Evolutionary conservation across 1,140 invertebrate species (phyloP), one percentile per base, ranked within the genome.

Genomic region (Pentalonia nigronervosa): DNA sequence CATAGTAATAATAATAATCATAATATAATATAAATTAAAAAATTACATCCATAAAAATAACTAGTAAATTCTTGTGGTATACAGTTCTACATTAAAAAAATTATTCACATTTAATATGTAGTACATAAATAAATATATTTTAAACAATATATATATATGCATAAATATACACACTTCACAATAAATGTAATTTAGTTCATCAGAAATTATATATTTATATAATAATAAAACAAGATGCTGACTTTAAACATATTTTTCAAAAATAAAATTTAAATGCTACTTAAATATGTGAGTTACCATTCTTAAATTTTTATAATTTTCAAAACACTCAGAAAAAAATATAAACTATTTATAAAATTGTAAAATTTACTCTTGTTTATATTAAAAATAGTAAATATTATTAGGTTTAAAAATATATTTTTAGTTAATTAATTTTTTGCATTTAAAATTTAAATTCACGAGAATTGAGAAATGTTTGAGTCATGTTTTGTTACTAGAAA

Each of bases 41-140:
- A 91, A 91, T 67, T 91, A 76, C 21, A 92, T 83, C 1, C 91
- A 83, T 92, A 92, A 92, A 92, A 92, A 83, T 92, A 92, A 48
- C 90, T 91, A 91, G 47, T 81, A 92, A 36, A 83, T 92, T 91
- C n/a, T 92, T 92, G 45, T 92, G 91, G 91, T 92, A 81, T 92
- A 92, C 91, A 92, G 67, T 81, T 83, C 91, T 92, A 92, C 67
- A 81, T 92, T 76, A 67, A 92, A 92, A n/a, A 92, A 92, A 48
- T 83, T 81, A 81, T 92, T 92, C 76, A 92, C 47, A 92, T 83
- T 60, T 48, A 47, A 47, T 91, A 25, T 67, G 60, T 67, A 76
- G 25, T 88, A 56, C 14, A 53, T 89, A 89, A 89, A 89, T 89
- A 89, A 89, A 89, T 89, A 41, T 89, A 56, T 53, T 56, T 89